Conservation (phyloP, 2,113 vertebrate species). For the Psilopsiagon aymara region DNA sequence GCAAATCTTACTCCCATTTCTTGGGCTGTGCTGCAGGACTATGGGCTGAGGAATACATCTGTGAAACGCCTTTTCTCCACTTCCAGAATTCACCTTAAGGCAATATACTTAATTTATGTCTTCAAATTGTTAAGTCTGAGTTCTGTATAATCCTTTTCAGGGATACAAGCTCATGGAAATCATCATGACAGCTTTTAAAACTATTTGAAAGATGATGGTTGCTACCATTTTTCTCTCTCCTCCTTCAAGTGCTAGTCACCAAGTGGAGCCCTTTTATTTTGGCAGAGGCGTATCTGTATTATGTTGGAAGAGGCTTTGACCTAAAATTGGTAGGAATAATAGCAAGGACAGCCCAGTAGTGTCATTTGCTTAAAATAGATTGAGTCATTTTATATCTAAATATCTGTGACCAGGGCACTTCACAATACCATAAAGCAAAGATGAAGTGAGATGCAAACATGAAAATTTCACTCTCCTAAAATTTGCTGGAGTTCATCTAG, state of each 20-base stretch:
- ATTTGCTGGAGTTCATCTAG: background rate
- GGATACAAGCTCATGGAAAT: background rate
- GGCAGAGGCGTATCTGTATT: background rate
- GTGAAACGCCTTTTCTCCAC: background rate
- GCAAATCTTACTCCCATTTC: background rate
- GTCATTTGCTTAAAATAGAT: background rate
- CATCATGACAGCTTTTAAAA: background rate
- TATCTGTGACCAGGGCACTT: background rate
- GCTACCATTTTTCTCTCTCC: slow-evolving; percentile 19
- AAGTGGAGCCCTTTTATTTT: background rate
- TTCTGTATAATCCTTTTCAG: background rate
- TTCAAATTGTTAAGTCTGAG: background rate
- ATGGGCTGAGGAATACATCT: background rate
- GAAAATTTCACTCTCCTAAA: background rate
- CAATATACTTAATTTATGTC: background rate
- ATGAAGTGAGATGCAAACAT: background rate
- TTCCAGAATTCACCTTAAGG: background rate
- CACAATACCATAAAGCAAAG: background rate
- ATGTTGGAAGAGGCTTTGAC: background rate
- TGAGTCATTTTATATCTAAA: background rate
- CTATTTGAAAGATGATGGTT: background rate
- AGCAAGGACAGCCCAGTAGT: background rate
- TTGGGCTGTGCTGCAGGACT: background rate
- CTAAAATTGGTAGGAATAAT: background rate
- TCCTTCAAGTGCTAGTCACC: slow-evolving; percentile 18